Evolutionary conservation across 2,888 invertebrate species (phyloP), one percentile per base, ranked within the genome.

Genomic region (Cheilosia scutellata): DNA sequence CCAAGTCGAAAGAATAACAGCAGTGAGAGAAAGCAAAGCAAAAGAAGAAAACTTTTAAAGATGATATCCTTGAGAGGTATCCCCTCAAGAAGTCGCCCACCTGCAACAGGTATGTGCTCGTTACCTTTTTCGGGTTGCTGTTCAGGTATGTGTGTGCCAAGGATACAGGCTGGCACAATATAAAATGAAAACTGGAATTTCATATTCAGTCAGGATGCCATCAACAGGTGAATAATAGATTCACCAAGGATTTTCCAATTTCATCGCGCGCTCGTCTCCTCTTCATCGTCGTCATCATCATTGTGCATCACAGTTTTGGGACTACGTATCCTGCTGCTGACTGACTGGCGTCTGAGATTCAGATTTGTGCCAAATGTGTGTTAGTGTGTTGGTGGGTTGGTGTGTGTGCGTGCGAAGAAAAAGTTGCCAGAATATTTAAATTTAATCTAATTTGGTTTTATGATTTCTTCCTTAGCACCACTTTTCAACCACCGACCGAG

Each of bases 211-310:
- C 20, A 62, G 58, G 72, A 60, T 76, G 71, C 84, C 79, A 83
- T 71, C 86, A 86, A 86, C 86, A 86, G 86, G 86, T 86, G 82
- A 86, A 86, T 86, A 86, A 86, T 82, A 77, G 86, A 86, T 86
- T 80, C 68, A 58, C 72, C 71, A 72, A 82, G 74, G 77, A 72
- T 78, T 71, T 76, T 72, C 72, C 86, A 82, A 86, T 86, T 86
- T 86, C 82, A 82, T 66, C 70, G 60, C 75, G 76, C 76, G 44
- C 63, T 31, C 47, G 44, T 47, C 63, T 31, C 33, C 31, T 63
- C 42, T 68, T 55, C 49, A 49, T 72, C 65, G 9, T 83, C 68
- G 62, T 68, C 72, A 74, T 78, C 72, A 74, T 83, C 68, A 66
- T 78, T 78, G 66, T 83, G 78, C 62, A 83, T 62, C 75, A 16